Conservation (phyloP, 2,888 invertebrate genomes). For the Acronicta alni region DNA sequence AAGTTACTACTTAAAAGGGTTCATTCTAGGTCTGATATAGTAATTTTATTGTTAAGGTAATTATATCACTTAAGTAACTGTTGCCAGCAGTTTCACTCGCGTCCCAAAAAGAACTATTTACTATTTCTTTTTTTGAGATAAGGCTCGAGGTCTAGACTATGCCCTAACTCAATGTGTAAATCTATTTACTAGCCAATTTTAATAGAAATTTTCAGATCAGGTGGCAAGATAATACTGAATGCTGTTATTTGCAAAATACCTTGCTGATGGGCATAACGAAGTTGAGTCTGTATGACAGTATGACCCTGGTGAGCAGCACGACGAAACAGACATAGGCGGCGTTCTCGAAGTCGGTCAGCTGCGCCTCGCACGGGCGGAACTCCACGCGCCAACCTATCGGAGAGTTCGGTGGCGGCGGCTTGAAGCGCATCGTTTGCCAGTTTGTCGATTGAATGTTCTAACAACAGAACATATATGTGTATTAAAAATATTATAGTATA, state of each 20-base stretch:
- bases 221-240: neutral
- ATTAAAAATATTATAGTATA: no score
- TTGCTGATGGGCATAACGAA: slow-evolving; percentile 99
- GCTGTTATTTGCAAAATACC: slow-evolving; percentile 78
- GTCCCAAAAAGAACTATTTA: no score
- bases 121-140: no score
- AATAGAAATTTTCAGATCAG: no score
- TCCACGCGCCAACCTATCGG: slow-evolving; percentile 99
- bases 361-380: slow-evolving; percentile 99
- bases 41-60: no score
- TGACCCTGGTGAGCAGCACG: slow-evolving; percentile 98
- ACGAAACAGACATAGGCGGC: slow-evolving; percentile 99
- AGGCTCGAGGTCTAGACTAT: no score
- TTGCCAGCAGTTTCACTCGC: no score
- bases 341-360: slow-evolving; percentile 99
- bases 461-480: neutral
- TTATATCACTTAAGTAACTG: no score
- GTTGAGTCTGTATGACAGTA: slow-evolving; percentile 98
- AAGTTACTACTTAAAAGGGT: no score
- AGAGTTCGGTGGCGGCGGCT: slow-evolving; percentile 98
- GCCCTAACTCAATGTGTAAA: no score
- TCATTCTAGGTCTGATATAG: no score
- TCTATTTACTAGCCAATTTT: no score
- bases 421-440: slow-evolving; percentile 99
- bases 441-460: slow-evolving; percentile 99